Conservation (phyloP, 30 jellyfish, hydroid and myxozoan species). For the Morbakka virulenta region DNA sequence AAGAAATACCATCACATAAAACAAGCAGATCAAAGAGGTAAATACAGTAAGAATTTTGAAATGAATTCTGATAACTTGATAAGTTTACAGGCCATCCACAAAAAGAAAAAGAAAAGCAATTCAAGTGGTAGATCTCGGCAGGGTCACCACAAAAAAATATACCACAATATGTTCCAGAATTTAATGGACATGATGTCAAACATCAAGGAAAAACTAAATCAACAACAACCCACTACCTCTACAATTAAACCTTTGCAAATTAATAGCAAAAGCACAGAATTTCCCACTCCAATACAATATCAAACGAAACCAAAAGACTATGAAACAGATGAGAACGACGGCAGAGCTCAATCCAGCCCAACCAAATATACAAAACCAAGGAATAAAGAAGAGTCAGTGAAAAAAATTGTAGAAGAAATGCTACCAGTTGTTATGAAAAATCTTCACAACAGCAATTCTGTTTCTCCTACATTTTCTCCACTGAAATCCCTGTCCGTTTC, state of each 20-base stretch:
- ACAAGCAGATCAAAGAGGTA: too few species aligned
- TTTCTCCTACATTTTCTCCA: background rate
- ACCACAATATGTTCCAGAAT: background rate
- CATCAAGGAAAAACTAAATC: background rate
- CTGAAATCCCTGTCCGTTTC: background rate
- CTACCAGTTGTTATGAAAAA: conserved; percentile 8
- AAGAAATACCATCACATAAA: too few species aligned
- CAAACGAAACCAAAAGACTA: background rate
- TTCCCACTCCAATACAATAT: background rate
- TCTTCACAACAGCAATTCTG: conserved; percentile 15
- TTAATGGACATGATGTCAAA: background rate
- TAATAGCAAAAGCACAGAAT: background rate
- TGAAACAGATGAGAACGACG: background rate
- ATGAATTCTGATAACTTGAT: too few species aligned
- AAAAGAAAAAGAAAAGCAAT: too few species aligned
- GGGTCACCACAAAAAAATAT: too few species aligned
- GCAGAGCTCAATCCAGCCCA: background rate
- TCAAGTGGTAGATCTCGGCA: too few species aligned
- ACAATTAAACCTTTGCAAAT: background rate
- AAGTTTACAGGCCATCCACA: too few species aligned
- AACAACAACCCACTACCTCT: background rate
- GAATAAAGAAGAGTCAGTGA: background rate
- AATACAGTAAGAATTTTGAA: too few species aligned
- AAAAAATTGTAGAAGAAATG: background rate
- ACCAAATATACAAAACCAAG: background rate